Conservation (phyloP, 2,797 vertebrate genomes). For the Chiropotes sagulatus region DNA sequence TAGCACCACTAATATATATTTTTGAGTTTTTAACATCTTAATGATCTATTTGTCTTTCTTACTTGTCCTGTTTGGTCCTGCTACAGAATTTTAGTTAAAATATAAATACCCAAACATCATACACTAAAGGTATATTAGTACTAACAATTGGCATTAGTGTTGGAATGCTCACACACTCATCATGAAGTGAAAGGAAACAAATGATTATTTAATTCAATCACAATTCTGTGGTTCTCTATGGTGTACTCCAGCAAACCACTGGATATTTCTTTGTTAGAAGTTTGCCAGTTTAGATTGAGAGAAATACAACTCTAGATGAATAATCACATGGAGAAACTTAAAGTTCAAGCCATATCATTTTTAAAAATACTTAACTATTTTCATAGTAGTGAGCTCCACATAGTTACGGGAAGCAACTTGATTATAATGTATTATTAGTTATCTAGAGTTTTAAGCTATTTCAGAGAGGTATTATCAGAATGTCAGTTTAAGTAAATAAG, state of each 20-base stretch:
- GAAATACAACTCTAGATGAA: not conserved
- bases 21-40: not conserved
- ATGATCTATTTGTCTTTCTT: not conserved
- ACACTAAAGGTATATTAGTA: not conserved
- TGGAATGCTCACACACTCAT: not conserved
- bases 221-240: not conserved
- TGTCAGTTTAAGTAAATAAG: slow-evolving; percentile 40
- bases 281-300: not conserved
- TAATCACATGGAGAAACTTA: not conserved
- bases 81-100: not conserved
- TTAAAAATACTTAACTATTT: not conserved
- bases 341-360: slow-evolving; percentile 22
- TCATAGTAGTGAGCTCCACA: not conserved
- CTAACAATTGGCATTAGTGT: not conserved
- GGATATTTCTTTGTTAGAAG: not conserved
- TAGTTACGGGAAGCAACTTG: not conserved
- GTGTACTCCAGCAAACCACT: not conserved
- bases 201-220: not conserved
- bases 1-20: not conserved
- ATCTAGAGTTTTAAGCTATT: slow-evolving; percentile 28
- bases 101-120: not conserved
- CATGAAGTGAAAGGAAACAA: not conserved
- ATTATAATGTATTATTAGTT: not conserved
- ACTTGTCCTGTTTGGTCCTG: not conserved
- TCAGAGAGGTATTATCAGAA: not conserved